Conservation (phyloP, 1,140 invertebrate species). For the Zophobas morio region DNA sequence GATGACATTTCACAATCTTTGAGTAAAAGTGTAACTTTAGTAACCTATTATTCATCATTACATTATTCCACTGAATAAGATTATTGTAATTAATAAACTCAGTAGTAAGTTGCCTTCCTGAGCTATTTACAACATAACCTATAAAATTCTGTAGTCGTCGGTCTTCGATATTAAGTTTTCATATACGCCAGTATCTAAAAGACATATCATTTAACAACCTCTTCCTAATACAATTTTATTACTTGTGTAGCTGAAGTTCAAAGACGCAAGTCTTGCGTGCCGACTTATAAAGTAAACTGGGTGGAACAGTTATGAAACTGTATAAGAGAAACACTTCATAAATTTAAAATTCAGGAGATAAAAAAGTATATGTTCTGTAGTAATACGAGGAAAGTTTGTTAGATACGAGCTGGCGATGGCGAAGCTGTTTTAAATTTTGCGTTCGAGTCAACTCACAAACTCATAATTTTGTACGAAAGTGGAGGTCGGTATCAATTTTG, state of each 20-base stretch:
- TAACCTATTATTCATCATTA: too few relatives aligned
- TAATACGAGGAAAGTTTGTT: constrained; percentile 33
- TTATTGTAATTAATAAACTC: too few relatives aligned
- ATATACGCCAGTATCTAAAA: too few relatives aligned
- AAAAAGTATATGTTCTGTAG: constrained; percentile 24
- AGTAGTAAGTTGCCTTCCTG: too few relatives aligned
- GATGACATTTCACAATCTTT: too few relatives aligned
- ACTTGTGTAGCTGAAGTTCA: not conserved
- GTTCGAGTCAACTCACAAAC: constrained; percentile 8
- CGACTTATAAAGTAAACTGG: constrained; percentile 2
- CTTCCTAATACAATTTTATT: not conserved
- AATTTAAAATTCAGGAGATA: constrained; percentile 37
- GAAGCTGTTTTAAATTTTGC: constrained; percentile 23
- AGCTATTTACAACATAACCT: too few relatives aligned
- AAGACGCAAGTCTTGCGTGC: constrained; percentile 2
- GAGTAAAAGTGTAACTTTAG: too few relatives aligned
- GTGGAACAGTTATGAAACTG: constrained; percentile 7
- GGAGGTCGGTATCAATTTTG: constrained; percentile 28
- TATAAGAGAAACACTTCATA: constrained; percentile 33
- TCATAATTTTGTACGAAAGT: constrained; percentile 28
- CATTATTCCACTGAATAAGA: too few relatives aligned
- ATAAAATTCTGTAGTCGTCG: too few relatives aligned
- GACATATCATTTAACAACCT: not conserved
- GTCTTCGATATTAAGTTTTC: too few relatives aligned
- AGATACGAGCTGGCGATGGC: constrained; percentile 17